Base-by-base conservation (phyloP, 2,888 invertebrate genomes). In the Synanthedon myopaeformis region DNA sequence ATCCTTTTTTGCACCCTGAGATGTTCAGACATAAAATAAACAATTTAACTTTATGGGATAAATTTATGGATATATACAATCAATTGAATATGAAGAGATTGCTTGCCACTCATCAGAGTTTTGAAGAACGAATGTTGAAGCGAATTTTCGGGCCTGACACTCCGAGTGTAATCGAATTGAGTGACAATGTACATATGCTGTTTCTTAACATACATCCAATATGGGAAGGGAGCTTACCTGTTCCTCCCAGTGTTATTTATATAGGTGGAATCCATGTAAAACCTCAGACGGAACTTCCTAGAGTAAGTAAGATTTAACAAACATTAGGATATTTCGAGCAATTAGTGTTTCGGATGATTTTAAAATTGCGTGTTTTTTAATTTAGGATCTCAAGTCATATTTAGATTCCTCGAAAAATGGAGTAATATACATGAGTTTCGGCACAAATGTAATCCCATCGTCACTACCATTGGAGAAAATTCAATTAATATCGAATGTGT, bases 351-450 rank as follows among this genome's bases (percentile, higher is more conserved):
- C 8, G 12, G 8, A 42, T 12, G 3, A 11, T 42, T 42, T 42
- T 42, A 4, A 42, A 42, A 42, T 42, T 0, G 42, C 4, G 11
- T 28, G n/a, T 12, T 1, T n/a, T 23, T n/a, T 28, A 3, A 8
- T 51, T 12, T 51, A 51, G 55, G 55, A 55, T 12, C 51, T 57
- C 8, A 8, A 51, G 11, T 35, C 35, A 10, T 55, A 53, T 51
- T 14, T 57, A 45, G 54, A 57, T 19, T 41, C 41, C 10, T 55
- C 52, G 0, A 28, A 13, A 19, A 13, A 51, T 49, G 57, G 57
- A 10, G 55, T 72, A 0, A 68, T 76, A 3, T 74, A 76, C 42
- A 55, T 72, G 3, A 77, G 78, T 57, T 74, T 76, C 42, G 79
- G 79, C 0, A 74, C 74, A 14, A 72, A 74, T 52, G 62, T 70